Evolutionary conservation across 1,140 invertebrate genomes (phyloP), one percentile per base, ranked within the genome.

Genomic region (Drosophila elegans): DNA sequence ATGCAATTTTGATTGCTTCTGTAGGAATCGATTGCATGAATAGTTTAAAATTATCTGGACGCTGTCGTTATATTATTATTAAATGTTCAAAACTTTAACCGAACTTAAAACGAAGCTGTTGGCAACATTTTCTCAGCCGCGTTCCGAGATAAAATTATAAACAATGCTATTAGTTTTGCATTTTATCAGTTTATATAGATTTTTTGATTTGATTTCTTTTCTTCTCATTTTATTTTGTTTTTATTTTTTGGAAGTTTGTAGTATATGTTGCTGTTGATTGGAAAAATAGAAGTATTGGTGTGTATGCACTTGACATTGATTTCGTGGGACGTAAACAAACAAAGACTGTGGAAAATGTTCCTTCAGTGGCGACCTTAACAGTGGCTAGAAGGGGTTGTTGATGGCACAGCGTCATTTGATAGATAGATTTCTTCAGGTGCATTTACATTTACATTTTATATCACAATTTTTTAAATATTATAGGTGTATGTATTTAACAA

Each of bases 391-490:
- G 66, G 73, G 62, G 57, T 82, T 83, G 74, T 74, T 85, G 52
- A 86, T 86, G 83, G 83, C 83, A 86, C 83, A 86, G 84, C 83
- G 83, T 83, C 84, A 83, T 64, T 86, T 86, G 71, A 86, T 86
- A 86, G 71, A 86, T 86, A 88, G 84, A 84, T 80, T 84, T 84
- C 67, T 78, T 88, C 84, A 89, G 84, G 84, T 88, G 84, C 84
- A 83, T 57, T 89, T 89, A 86, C 84, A 82, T 88, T 89, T 89
- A 88, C 67, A 80, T 88, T 83, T 88, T 88, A 89, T 88, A 89
- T 89, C 84, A 88, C 84, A 88, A 88, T 84, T 89, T 88, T 64
- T 75, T 78, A 51, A 64, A 80, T 78, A 83, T 88, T 82, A 72
- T 82, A 73, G 76, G 69, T 68, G 62, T 59, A 76, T 88, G 55